A percentile compares a stretch with the other conserved stretches of the same genome.
phyloP scores from a whole-genome alignment of 2,797 vertebrate genomes.

The Crocidura indochinensis region DNA sequence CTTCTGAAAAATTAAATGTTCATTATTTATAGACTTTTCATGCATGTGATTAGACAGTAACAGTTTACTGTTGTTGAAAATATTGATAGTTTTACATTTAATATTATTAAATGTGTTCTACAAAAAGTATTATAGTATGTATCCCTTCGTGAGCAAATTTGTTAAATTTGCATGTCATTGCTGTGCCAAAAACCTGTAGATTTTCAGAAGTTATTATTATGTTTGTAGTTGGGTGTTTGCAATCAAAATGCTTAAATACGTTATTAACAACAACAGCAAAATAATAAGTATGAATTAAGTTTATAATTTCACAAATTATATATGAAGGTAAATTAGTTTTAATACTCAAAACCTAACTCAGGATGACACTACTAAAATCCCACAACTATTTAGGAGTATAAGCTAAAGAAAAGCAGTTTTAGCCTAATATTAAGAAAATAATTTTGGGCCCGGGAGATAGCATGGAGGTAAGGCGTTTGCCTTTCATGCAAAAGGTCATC shows the following conservation, averaged over 20 bases:
- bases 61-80: background rate
- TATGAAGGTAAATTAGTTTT: constrained; percentile 18
- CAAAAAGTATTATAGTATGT: background rate
- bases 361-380: background rate
- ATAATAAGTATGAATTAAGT: background rate
- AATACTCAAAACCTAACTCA: background rate
- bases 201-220: background rate
- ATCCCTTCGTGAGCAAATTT: background rate
- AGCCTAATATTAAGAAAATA: background rate
- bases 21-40: background rate
- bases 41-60: background rate
- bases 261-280: too few species aligned
- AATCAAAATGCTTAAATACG: too few species aligned
- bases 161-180: background rate
- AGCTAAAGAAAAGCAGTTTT: background rate
- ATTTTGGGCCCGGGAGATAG: too few species aligned
- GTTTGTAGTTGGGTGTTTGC: too few species aligned
- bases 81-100: constrained; percentile 27
- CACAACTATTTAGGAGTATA: background rate
- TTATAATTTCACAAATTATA: background rate
- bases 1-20: background rate
- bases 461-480: too few species aligned
- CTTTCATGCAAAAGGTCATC: too few species aligned
- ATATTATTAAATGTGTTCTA: background rate
- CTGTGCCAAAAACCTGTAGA: background rate